phyloP scores from a whole-genome alignment of 2,113 vertebrate genomes.

The Ranitomeya imitator region DNA sequence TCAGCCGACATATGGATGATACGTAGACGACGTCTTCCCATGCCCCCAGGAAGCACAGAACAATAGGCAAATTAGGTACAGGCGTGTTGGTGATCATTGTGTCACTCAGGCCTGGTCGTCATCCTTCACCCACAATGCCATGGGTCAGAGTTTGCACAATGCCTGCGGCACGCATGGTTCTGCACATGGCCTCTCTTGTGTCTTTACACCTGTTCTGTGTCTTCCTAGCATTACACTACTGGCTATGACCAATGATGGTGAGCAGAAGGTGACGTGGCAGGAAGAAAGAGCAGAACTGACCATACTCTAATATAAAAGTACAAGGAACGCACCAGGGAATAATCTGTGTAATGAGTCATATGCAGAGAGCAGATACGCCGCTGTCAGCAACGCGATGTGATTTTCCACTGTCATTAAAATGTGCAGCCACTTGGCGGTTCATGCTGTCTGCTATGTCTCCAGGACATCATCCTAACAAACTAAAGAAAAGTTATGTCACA shows the following conservation, averaged over 20 bases:
- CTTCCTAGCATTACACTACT: neutral
- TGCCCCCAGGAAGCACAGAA: neutral
- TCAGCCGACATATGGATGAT: neutral
- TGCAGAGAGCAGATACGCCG: neutral
- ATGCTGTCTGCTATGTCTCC: neutral
- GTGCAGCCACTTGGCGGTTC: neutral
- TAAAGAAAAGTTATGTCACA: neutral
- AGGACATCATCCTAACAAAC: neutral
- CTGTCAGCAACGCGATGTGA: neutral
- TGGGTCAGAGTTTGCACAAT: too few species aligned
- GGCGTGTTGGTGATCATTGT: too few species aligned
- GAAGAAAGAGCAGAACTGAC: neutral
- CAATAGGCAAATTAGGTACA: too few species aligned
- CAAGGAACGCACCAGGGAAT: slow-evolving; percentile 11
- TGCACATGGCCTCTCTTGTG: too few species aligned
- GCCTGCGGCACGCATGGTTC: too few species aligned
- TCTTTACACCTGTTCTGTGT: too few species aligned
- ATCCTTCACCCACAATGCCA: too few species aligned
- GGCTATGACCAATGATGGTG: neutral
- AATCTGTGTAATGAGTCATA: slow-evolving; percentile 24
- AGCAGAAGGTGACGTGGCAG: neutral
- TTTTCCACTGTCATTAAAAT: neutral
- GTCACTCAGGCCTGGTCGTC: too few species aligned
- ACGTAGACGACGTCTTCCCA: neutral
- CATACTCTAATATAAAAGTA: neutral